Evolutionary conservation across 2,888 invertebrate species (phyloP), one percentile per base, ranked within the genome.

Genomic region (Volucella zonaria): DNA sequence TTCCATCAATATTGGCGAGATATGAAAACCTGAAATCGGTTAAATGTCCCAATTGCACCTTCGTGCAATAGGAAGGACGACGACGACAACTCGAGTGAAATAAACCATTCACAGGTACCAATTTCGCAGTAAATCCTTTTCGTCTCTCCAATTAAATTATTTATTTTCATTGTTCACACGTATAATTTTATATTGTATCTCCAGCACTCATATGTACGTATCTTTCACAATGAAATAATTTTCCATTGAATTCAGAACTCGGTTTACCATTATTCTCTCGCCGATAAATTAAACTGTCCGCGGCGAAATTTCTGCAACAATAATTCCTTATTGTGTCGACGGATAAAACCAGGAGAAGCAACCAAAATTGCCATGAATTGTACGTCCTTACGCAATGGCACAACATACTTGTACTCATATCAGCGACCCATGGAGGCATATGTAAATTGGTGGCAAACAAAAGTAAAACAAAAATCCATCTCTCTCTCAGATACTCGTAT

Each of bases 271-370:
- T 31, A 31, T 31, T 31, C 31, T 31, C 56, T 45, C 45, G 42
- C 43, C 38, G 54, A 56, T 59, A 59, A 70, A 70, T 70, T 58
- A 58, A 59, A 59, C 49, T 49, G 12, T 70, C 66, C 31, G 14
- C 56, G 40, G 14, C 6, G 15, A 42, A 6, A 52, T n/a, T 42
- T n/a, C 51, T 43, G 43, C 45, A 47, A 43, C 61, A 42, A 61
- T 62, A 62, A 76, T 76, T 70, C 38, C 56, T 45, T 62, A 62
- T 62, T 70, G 77, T 77, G 62, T 54, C 18, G 70, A 62, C 9
- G 31, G 3, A n/a, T 49, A n/a, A n/a, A 12, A 38, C 15, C 31
- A 15, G 3, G 18, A 12, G 2, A 43, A 43, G 43, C 11, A 45
- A 12, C 38, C 23, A 45, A 71, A 42, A 71, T 31, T 31, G 42